Evolutionary conservation across 2,113 vertebrate genomes (phyloP), one percentile per base, ranked within the genome.

Genomic region (Oxygymnocypris stewartii): DNA sequence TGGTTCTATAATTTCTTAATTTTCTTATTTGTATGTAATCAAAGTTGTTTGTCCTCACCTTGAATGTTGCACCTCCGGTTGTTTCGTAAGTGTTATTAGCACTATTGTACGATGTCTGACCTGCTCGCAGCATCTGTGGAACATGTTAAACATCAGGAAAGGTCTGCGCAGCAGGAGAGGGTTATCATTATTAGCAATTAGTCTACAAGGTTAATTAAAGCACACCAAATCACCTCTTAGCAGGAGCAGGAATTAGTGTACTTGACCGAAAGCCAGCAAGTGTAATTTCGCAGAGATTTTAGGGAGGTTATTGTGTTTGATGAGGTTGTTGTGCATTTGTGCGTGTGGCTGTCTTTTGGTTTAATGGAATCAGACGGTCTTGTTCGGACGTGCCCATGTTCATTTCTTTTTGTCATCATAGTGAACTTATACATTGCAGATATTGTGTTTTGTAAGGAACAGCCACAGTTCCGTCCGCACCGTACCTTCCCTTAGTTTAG

Each of bases 171-270:
- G 63, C 84, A 88, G 79, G 88, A 84, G 76, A 83, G 83, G 77
- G 87, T 87, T 91, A 85, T 87, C 90, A 69, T 87, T 85, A 93
- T 91, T 90, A 90, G 88, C 74, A 91, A 90, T 92, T 89, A 89
- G 82, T 87, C 82, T 67, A 49, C 84, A 88, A 91, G 89, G 90
- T 91, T 92, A 92, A 93, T 92, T 82, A 89, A 90, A 90, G 89
- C 83, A 89, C 37, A 35, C 79, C 18, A n/a, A 88, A 86, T 89
- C 89, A 84, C 89, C 86, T 89, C 92, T 90, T 88, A 88, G 54
- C 84, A 69, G 84, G 61, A 77, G 85, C 89, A 90, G 86, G 54
- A 73, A 91, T 84, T 76, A 76, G 76, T 74, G 76, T 76, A 83
- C 74, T 89, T 88, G 89, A 90, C 85, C 87, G 82, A 86, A 84